Evolutionary conservation across 2,888 invertebrate species (phyloP), one percentile per base, ranked within the genome.

Genomic region (Pteria penguin): DNA sequence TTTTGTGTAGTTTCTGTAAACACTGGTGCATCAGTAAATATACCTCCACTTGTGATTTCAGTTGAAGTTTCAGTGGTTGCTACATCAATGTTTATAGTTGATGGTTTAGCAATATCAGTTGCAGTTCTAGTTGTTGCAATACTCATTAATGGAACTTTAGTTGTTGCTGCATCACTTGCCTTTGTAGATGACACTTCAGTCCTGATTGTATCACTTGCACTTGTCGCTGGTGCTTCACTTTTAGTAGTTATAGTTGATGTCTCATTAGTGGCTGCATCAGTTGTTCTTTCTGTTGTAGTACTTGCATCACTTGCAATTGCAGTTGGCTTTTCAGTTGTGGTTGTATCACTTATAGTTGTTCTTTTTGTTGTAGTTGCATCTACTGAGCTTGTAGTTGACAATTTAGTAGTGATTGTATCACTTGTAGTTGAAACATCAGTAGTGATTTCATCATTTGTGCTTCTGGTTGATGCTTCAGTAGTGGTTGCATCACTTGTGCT

Each of bases 291-390:
- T 2, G 58, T 69, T 33, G 69, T 69, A 24, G 69, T 69, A 24
- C 24, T 57, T 69, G 69, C 31, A 52, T 31, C 33, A 52, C 62
- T 8, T 36, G 71, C 52, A 0, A 54, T 62, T n/a, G 57, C 24
- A 58, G 57, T 57, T 18, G 29, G 24, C 29, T 32, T 26, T 54
- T 27, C 8, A 29, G 8, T 1, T 54, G 55, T 22, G 18, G 65
- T 65, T 18, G 61, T 61, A 18, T 26, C 32, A 33, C 33, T 60
- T 4, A 60, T 69, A 8, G 60, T 69, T 69, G 58, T 18, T 32
- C n/a, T n/a, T 4, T 32, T 22, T 2, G 69, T 58, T 14, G 32
- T 26, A 18, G 69, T 31, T 0, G 68, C 24, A 57, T 27, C 29
- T n/a, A n/a, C 32, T n/a, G n/a, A n/a, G n/a, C n/a, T n/a, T n/a